Evolutionary conservation across 2,113 vertebrate genomes (phyloP), one percentile per base, ranked within the genome.

Genomic region (Etia nguti): DNA sequence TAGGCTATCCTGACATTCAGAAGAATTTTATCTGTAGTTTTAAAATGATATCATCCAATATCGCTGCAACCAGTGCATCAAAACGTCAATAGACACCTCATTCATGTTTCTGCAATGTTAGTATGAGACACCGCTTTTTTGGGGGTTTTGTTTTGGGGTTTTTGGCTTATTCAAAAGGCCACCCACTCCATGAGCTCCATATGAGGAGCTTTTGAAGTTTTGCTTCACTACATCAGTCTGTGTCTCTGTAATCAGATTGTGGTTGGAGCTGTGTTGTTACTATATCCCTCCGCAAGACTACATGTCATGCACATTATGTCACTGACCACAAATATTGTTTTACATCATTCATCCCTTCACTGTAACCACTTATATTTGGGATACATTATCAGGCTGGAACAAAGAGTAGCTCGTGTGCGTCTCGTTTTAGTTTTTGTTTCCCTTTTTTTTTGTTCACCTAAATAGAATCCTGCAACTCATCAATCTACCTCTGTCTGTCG

Each of bases 211-310:
- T 80, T 73, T 48, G 29, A 52, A 56, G 41, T 46, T 75, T 73
- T 73, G 3, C 43, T 24, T 36, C 60, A 59, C 2, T 15, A 6
- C 41, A 7, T 50, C 24, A 29, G 60, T 34, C 68, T 79, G 60
- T 48, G n/a, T 56, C 52, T 73, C 22, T 80, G 36, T 70, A 60
- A 92, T 91, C 90, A 80, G 57, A 86, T 68, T 88, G 79, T 85
- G 73, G 60, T 65, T 81, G 4, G 10, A 7, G 38, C n/a, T 57
- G 8, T 50, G 59, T 54, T 60, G 82, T 75, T 56, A n/a, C 24
- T n/a, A 24, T 75, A 55, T 62, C 36, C 34, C 41, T 24, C 8
- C n/a, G 57, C 65, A 83, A 62, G 41, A 50, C 43, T 36, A 79
- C 84, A 84, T 38, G 55, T 11, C 56, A 10, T 18, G 15, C 12